Evolutionary conservation across 2,113 vertebrate genomes (phyloP).

Genomic region (Salvelinus namaycush): DNA sequence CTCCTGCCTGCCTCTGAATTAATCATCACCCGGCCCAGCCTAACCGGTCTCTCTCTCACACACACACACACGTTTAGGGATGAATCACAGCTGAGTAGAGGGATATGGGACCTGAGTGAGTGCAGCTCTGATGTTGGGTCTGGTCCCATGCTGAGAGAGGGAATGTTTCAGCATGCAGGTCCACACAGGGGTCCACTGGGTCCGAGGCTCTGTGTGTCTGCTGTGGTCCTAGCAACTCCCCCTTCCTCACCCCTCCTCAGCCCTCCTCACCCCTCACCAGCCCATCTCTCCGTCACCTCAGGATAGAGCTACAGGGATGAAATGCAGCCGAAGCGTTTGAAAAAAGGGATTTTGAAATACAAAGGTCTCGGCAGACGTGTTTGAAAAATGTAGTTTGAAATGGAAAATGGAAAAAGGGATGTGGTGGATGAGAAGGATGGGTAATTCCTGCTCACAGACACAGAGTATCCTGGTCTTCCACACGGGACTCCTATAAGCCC

Average conservation of each 20-base stretch:
- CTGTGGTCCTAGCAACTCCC: conserved; percentile 18
- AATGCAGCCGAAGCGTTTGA: conserved; percentile 24
- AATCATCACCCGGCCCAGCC: neutral
- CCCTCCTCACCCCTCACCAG: neutral
- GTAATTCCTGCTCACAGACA: neutral
- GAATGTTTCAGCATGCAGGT: conserved; percentile 31
- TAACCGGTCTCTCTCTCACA: neutral
- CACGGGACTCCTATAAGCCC: neutral
- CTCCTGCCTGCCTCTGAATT: neutral
- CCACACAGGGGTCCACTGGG: conserved; percentile 7
- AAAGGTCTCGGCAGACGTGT: conserved; percentile 7
- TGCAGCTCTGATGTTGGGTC: neutral
- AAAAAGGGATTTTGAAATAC: conserved; percentile 3
- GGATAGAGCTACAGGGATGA: conserved; percentile 25
- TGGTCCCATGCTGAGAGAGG: conserved; percentile 7
- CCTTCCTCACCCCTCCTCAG: neutral
- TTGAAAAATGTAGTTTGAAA: conserved; percentile 47
- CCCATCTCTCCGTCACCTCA: conserved; percentile 4
- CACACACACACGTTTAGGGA: neutral
- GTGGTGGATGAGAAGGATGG: conserved; percentile 4
- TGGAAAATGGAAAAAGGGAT: conserved; percentile 28
- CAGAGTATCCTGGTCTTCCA: neutral
- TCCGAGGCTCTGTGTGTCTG: conserved; percentile 2
- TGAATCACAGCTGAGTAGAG: neutral
- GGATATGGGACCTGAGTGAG: neutral